phyloP scores from a whole-genome alignment of 53 echinoderm and acorn worm species.

The Astropecten irregularis region DNA sequence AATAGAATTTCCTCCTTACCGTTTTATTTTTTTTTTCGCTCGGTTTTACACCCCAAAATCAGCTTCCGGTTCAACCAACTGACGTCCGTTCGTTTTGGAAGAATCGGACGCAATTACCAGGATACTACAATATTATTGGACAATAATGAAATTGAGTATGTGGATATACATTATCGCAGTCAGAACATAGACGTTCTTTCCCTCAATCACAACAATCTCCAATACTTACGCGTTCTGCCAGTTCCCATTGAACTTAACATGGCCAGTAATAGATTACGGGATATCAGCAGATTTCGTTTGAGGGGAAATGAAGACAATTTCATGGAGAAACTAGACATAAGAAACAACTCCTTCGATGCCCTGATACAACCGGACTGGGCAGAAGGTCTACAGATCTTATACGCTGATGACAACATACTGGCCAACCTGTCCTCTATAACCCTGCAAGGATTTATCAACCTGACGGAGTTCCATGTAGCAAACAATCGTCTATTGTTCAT shows the following conservation, averaged over 20 bases:
- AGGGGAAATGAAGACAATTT: background rate
- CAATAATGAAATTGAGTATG: background rate
- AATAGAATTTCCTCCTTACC: background rate
- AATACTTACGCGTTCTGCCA: background rate
- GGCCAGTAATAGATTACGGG: background rate
- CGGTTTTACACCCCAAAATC: background rate
- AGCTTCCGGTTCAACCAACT: conserved; percentile 2
- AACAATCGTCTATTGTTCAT: conserved; percentile 9
- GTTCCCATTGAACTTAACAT: background rate
- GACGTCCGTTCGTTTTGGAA: fast-evolving
- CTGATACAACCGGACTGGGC: conserved; percentile 6
- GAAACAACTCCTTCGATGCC: conserved; percentile 23
- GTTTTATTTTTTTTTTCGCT: background rate
- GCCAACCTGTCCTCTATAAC: conserved; percentile 29
- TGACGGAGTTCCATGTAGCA: conserved; percentile 26
- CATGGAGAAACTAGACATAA: conserved; percentile 8
- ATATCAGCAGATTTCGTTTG: background rate
- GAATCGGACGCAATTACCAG: no score
- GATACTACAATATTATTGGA: background rate
- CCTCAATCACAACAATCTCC: background rate
- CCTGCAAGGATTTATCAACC: conserved; percentile 17
- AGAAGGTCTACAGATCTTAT: conserved; percentile 29
- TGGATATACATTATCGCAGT: background rate
- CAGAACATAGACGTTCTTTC: background rate
- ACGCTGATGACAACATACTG: conserved; percentile 25